Conservation (phyloP, 2,113 vertebrate genomes). For the Hippoglossus stenolepis region DNA sequence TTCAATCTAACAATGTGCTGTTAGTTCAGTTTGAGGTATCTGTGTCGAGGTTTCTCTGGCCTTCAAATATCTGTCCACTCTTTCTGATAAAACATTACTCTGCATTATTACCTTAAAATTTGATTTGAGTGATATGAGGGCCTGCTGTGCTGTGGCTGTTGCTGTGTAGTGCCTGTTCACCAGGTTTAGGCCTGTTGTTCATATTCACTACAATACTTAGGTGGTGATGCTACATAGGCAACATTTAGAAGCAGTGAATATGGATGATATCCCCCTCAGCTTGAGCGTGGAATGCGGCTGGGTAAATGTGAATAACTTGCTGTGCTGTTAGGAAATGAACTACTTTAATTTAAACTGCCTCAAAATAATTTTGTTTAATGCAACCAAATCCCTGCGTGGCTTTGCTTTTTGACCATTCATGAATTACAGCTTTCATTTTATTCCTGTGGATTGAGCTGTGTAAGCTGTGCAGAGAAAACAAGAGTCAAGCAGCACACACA, state of each 20-base stretch:
- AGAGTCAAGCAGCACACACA: background rate
- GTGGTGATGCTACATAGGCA: slow-evolving; percentile 2
- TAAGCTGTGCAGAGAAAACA: background rate
- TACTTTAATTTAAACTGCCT: slow-evolving; percentile 13
- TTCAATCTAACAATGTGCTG: background rate
- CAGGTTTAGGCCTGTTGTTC: too few relatives aligned
- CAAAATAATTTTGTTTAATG: slow-evolving; percentile 43
- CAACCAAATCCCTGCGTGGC: slow-evolving; percentile 29
- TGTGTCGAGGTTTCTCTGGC: background rate
- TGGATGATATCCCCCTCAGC: background rate
- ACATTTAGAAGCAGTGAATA: slow-evolving; percentile 35
- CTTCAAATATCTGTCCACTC: background rate
- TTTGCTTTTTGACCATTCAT: slow-evolving; percentile 29
- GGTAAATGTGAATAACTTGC: background rate
- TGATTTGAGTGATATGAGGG: too few relatives aligned
- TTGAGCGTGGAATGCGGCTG: background rate
- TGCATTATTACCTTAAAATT: too few relatives aligned
- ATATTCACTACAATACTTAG: too few relatives aligned
- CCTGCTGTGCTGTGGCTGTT: slow-evolving; percentile 1
- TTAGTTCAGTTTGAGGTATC: background rate
- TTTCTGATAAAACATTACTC: background rate
- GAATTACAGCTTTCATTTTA: slow-evolving; percentile 1
- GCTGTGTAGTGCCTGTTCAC: background rate
- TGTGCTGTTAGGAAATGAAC: background rate
- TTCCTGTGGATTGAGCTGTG: background rate